Evolutionary conservation across 2,888 invertebrate genomes (phyloP), one percentile per base, ranked within the genome.

Genomic region (Brachyptera risi): DNA sequence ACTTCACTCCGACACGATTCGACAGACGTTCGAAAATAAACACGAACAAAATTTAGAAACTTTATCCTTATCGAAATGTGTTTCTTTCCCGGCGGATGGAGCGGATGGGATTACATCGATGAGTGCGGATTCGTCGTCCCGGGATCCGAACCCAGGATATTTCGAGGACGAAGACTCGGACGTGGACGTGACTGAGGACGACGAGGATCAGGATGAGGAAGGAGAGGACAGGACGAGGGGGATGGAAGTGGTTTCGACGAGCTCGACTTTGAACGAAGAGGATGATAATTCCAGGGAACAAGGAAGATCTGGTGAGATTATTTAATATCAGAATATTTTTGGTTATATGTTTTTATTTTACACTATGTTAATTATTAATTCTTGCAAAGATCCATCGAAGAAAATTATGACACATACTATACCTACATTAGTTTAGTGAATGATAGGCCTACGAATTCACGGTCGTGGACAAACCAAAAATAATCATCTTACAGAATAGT

Each of bases 41-140:
- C n/a, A n/a, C n/a, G n/a, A n/a, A n/a, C n/a, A n/a, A n/a, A n/a
- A n/a, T n/a, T n/a, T n/a, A n/a, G n/a, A n/a, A n/a, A n/a, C n/a
- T n/a, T n/a, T n/a, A n/a, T n/a, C n/a, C n/a, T n/a, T n/a, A n/a
- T n/a, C n/a, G n/a, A n/a, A n/a, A n/a, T n/a, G n/a, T n/a, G n/a
- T n/a, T n/a, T n/a, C n/a, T n/a, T n/a, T n/a, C 9, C 2, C 3
- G 50, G 31, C 31, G 21, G 15, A 27, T 17, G 50, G 27, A 13
- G 50, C 7, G 13, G 4, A 51, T n/a, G 3, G n/a, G 21, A 51
- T 59, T 38, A 59, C 59, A 3, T 59, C 59, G 21, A 59, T 59
- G 51, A 59, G 51, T n/a, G 59, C 59, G 4, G 59, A 59, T 37
- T 59, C 59, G 23, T 59, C 59, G n/a, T 59, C 59, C 4, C 51